Evolutionary conservation across 92 coral and sea anemone genomes (phyloP).

Genomic region (Porites divaricata): DNA sequence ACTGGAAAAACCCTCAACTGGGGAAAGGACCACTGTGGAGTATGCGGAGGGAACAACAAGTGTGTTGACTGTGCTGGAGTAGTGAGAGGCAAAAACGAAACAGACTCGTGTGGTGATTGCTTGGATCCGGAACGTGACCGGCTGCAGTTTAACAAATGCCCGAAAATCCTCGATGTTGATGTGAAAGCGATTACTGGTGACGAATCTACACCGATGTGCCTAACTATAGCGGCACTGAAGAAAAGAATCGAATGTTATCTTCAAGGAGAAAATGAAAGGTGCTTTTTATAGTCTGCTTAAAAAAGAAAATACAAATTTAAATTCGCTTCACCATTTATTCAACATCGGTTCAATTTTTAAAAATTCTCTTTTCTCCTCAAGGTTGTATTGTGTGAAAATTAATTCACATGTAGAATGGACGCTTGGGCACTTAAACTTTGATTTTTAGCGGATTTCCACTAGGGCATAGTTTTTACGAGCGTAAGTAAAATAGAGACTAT

Average conservation of each 20-base stretch:
- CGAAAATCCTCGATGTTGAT: slow-evolving; percentile 30
- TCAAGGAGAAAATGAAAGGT: slow-evolving; percentile 2
- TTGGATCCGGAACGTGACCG: slow-evolving; percentile 6
- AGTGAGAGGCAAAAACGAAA: slow-evolving; percentile 36
- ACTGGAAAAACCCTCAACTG: background rate
- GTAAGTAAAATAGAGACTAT: too few relatives aligned
- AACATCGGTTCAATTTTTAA: too few relatives aligned
- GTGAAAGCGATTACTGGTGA: slow-evolving; percentile 24
- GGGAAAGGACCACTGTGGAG: slow-evolving; percentile 50
- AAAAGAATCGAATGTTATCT: slow-evolving; percentile 3
- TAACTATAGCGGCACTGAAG: slow-evolving; percentile 43
- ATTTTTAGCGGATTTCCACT: too few relatives aligned
- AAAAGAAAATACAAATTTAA: too few relatives aligned
- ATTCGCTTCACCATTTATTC: too few relatives aligned
- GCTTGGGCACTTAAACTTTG: too few relatives aligned
- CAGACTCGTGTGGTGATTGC: slow-evolving; percentile 42
- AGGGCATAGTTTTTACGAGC: too few relatives aligned
- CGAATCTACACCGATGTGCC: slow-evolving; percentile 15
- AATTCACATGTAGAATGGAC: too few relatives aligned
- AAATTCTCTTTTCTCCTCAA: too few relatives aligned
- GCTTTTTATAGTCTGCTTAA: background rate
- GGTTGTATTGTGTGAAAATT: too few relatives aligned
- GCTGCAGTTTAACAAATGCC: slow-evolving; percentile 36
- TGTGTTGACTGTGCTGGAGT: slow-evolving; percentile 66
- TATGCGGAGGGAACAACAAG: slow-evolving; percentile 67